These are phyloP conservation scores for Heliothis peltigera DNA, from an alignment of 2,888 invertebrate genomes.

Conservation along the genomic window DNA sequence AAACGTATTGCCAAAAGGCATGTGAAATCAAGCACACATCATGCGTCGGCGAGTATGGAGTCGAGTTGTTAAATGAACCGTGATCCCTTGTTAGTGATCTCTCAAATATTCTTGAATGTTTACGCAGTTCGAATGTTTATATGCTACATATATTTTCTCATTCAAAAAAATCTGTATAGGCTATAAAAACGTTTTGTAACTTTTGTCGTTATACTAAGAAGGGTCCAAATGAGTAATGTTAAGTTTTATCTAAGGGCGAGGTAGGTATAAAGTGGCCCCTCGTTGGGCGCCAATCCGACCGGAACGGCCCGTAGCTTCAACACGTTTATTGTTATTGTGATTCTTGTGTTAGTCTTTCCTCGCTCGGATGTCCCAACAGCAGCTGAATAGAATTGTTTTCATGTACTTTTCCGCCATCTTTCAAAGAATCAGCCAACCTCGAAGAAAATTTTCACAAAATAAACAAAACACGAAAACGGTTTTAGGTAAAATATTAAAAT, in stretches of 20 bases:
- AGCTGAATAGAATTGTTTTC: conserved; percentile 73
- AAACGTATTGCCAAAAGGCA: conserved; percentile 45
- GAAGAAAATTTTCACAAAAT: conserved; percentile 60
- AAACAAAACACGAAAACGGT: conserved; percentile 42
- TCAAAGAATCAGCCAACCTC: conserved; percentile 67
- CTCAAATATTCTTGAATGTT: conserved; percentile 26
- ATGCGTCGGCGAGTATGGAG: conserved; percentile 57
- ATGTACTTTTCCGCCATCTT: conserved; percentile 68
- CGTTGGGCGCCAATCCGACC: conserved; percentile 72
- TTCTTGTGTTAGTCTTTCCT: conserved; percentile 63
- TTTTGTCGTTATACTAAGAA: conserved; percentile 9
- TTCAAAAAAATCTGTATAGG: conserved; percentile 18
- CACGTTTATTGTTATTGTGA: conserved; percentile 74
- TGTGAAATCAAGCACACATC: conserved; percentile 57
- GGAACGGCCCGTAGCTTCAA: conserved; percentile 66
- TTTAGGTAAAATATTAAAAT: conserved; percentile 19
- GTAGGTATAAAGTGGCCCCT: conserved; percentile 66
- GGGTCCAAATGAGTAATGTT: conserved; percentile 33
- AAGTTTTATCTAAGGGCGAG: conserved; percentile 46
- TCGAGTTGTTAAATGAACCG: conserved; percentile 69
- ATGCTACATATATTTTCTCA: background rate
- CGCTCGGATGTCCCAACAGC: conserved; percentile 61
- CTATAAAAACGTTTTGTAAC: conserved; percentile 18
- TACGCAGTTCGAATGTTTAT: conserved; percentile 10
- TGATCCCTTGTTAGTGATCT: conserved; percentile 55